These are phyloP conservation scores for Pasiphila rectangulata DNA, from an alignment of 2,888 invertebrate species.

Conservation along the genomic window DNA sequence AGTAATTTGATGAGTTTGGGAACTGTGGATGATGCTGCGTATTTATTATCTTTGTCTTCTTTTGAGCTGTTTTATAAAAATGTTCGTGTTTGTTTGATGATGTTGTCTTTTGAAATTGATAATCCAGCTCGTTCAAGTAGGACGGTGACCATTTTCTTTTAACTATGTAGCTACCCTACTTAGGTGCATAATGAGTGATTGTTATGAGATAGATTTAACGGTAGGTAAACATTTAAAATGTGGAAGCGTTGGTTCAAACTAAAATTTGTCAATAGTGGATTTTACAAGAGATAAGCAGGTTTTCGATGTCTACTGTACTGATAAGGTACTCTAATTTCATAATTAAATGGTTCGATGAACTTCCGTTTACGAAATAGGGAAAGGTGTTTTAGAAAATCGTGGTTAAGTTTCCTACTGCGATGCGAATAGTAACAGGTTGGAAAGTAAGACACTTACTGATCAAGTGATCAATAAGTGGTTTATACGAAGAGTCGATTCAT, in stretches of 20 bases:
- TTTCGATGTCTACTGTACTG: constrained; percentile 52
- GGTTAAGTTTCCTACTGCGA: constrained; percentile 41
- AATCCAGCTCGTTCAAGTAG: too few species aligned
- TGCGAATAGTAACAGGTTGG: constrained; percentile 35
- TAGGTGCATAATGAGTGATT: constrained; percentile 14
- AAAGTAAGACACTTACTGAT: constrained; percentile 24
- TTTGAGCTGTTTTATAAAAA: too few species aligned
- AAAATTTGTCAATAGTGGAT: constrained; percentile 37
- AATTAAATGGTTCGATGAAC: constrained; percentile 67
- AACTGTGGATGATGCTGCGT: too few species aligned
- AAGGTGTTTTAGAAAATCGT: constrained; percentile 54
- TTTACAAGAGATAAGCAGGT: constrained; percentile 54
- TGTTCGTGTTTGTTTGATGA: too few species aligned
- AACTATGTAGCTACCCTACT: too few species aligned
- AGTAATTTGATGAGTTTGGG: too few species aligned
- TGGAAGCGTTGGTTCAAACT: constrained; percentile 6
- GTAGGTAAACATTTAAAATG: constrained; percentile 5
- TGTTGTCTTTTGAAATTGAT: too few species aligned
- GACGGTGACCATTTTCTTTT: too few species aligned
- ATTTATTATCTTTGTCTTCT: too few species aligned
- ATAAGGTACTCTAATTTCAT: constrained; percentile 54
- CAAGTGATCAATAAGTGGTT: constrained; percentile 5
- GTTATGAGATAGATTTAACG: too few species aligned
- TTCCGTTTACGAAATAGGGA: constrained; percentile 65
- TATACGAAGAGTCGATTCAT: not conserved